phyloP scores from a whole-genome alignment of 2,113 vertebrate species.

The Rhea pennata region DNA sequence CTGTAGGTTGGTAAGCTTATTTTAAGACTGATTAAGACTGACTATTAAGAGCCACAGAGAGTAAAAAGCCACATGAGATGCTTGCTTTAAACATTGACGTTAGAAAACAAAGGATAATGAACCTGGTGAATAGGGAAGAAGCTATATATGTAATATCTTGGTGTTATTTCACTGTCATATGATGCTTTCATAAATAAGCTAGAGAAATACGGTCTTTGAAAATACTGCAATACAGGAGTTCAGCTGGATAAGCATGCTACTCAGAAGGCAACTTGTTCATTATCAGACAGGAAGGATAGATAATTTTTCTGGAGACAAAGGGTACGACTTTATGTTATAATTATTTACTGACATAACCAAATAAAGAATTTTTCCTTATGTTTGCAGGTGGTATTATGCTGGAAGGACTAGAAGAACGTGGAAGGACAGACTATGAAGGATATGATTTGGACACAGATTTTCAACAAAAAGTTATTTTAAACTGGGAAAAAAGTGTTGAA shows the following conservation, averaged over 20 bases:
- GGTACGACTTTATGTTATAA: not conserved
- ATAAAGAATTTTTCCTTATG: not conserved
- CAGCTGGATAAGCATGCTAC: not conserved
- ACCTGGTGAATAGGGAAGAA: not conserved
- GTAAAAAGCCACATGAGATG: not conserved
- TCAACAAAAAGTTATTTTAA: not conserved
- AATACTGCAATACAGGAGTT: too few relatives aligned
- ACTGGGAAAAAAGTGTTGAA: not conserved
- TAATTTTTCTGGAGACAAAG: not conserved
- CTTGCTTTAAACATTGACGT: not conserved
- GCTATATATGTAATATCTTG: not conserved
- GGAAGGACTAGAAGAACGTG: not conserved
- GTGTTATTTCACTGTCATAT: not conserved
- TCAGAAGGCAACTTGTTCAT: not conserved
- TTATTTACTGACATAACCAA: not conserved
- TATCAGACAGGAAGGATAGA: not conserved
- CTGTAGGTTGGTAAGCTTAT: not conserved
- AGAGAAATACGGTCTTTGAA: not conserved
- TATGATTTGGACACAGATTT: not conserved
- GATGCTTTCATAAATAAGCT: not conserved
- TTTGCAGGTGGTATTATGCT: not conserved
- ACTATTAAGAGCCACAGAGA: too few relatives aligned
- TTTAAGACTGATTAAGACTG: not conserved
- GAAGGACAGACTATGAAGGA: not conserved
- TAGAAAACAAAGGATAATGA: not conserved